Conservation (phyloP, 1,140 invertebrate species). For the Trichonephila inaurata region DNA sequence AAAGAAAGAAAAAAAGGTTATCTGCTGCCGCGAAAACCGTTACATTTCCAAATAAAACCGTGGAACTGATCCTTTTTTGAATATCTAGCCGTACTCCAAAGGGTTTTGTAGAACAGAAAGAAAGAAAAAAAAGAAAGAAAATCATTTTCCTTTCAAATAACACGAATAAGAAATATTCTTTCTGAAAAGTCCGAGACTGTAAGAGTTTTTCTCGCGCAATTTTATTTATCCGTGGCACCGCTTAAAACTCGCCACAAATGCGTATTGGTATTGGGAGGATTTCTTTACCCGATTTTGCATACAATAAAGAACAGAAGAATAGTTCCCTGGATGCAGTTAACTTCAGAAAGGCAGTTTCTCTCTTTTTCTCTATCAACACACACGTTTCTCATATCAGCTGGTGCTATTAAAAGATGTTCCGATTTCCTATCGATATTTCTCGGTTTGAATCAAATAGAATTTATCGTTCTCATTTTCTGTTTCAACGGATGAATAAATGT, state of each 20-base stretch:
- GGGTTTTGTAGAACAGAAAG: not conserved
- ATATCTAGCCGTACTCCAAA: not conserved
- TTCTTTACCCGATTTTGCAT: not conserved
- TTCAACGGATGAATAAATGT: too few species aligned
- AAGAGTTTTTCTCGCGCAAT: not conserved
- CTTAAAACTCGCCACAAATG: slow-evolving; percentile 13
- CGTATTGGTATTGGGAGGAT: slow-evolving; percentile 1
- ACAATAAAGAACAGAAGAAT: not conserved
- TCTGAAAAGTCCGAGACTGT: slow-evolving; percentile 17
- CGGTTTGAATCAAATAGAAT: too few species aligned
- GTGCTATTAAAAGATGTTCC: too few species aligned
- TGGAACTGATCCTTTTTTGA: slow-evolving; percentile 11
- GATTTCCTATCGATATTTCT: too few species aligned
- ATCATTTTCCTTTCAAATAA: slow-evolving; percentile 51
- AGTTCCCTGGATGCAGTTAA: not conserved
- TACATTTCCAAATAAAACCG: not conserved
- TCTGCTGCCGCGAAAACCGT: not conserved
- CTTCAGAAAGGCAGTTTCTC: not conserved
- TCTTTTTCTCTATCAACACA: not conserved
- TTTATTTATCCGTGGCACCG: slow-evolving; percentile 3
- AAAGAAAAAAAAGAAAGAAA: not conserved
- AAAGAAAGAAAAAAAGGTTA: not conserved
- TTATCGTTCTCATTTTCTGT: too few species aligned
- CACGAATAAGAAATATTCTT: slow-evolving; percentile 27
- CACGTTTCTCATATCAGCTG: too few species aligned